Conservation (phyloP, 2,797 vertebrate species). For the Calcarius lapponicus region DNA sequence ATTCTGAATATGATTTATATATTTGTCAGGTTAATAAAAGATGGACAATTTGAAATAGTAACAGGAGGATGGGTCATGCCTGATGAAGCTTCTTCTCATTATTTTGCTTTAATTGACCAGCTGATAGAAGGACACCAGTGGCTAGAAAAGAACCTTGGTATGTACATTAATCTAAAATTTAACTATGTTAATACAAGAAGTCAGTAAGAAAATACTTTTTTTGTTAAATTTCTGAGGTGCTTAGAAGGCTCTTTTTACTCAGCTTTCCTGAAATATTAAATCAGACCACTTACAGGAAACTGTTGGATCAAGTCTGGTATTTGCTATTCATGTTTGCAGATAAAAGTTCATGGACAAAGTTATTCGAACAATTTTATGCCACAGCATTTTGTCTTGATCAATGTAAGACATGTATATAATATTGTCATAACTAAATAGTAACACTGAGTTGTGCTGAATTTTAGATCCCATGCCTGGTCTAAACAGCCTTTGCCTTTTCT, state of each 20-base stretch:
- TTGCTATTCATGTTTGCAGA: not conserved
- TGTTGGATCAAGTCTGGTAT: not conserved
- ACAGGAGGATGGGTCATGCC: constrained; percentile 96
- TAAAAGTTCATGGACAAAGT: not conserved
- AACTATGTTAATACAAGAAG: not conserved
- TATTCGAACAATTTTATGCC: not conserved
- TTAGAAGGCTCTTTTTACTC: not conserved
- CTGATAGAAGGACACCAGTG: constrained; percentile 93
- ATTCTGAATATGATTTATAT: not conserved
- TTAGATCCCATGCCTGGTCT: not conserved
- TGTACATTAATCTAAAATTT: constrained; percentile 7
- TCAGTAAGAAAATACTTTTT: not conserved
- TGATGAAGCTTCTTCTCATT: constrained; percentile 91
- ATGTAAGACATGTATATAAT: not conserved
- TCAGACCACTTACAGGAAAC: not conserved
- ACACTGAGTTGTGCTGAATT: not conserved
- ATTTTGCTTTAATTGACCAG: constrained; percentile 89
- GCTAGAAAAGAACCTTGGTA: constrained; percentile 88
- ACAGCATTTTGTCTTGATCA: not conserved
- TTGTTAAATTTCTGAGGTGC: not conserved
- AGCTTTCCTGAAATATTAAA: not conserved
- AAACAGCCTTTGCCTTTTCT: not conserved
- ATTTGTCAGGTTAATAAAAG: constrained; percentile 82
- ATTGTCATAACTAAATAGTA: not conserved
- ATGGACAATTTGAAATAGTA: constrained; percentile 89